Conservation (phyloP, 2,797 vertebrate genomes). For the Micrastur ruficollis region DNA sequence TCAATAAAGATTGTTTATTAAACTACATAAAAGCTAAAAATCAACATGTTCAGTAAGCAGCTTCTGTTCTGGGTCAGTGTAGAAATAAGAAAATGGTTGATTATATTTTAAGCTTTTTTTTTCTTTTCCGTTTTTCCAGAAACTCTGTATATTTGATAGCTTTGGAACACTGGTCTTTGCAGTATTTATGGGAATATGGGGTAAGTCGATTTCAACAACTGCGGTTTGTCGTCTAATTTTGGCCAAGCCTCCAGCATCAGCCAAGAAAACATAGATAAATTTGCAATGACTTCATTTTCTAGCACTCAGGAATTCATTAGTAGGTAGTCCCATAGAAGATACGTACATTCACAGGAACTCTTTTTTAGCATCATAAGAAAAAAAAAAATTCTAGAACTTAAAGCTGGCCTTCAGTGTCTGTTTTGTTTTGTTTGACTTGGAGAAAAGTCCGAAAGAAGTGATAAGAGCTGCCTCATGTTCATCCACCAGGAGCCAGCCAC, state of each 20-base stretch:
- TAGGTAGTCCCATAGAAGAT: not conserved
- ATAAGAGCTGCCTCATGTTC: not conserved
- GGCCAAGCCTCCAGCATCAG: not conserved
- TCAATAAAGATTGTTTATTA: not conserved
- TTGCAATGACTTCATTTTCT: not conserved
- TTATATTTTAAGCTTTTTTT: not conserved
- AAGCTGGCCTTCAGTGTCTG: not conserved
- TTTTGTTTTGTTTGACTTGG: not conserved
- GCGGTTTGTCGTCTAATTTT: constrained; percentile 34
- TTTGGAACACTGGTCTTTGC: constrained; percentile 93
- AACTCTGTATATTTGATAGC: constrained; percentile 94
- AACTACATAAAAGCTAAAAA: not conserved
- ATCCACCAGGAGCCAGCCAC: not conserved
- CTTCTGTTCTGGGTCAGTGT: not conserved
- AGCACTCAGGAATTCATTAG: not conserved
- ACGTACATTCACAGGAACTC: not conserved
- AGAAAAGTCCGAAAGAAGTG: not conserved
- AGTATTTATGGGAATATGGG: constrained; percentile 95
- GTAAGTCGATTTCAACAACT: constrained; percentile 75
- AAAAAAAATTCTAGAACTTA: not conserved
- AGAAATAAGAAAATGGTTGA: not conserved
- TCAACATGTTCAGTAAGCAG: not conserved
- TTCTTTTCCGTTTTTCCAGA: constrained; percentile 76
- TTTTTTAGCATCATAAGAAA: not conserved
- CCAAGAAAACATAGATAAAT: not conserved